phyloP scores from a whole-genome alignment of 2,797 vertebrate genomes.

The Microchirus variegatus region DNA sequence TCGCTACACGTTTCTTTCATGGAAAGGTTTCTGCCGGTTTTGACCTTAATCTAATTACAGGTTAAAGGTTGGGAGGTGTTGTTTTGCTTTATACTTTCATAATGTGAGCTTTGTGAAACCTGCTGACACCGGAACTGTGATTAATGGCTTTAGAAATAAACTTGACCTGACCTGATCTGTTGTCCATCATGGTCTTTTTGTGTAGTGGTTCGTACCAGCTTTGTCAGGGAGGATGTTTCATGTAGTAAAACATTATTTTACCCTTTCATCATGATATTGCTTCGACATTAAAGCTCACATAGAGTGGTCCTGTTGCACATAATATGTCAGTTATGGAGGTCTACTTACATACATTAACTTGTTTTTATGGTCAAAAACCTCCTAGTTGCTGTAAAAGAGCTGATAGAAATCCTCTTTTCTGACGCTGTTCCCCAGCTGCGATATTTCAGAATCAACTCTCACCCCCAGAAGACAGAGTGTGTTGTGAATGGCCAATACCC shows the following conservation, averaged over 20 bases:
- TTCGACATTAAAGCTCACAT: constrained; percentile 13
- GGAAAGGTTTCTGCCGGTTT: constrained; percentile 25
- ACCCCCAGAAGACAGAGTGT: too few species aligned
- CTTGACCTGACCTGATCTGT: constrained; percentile 60
- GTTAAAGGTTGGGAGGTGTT: constrained; percentile 38
- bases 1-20: constrained; percentile 24
- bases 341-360: too few species aligned
- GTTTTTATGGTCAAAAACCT: too few species aligned
- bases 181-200: constrained; percentile 48
- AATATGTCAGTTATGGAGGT: too few species aligned
- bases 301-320: too few species aligned
- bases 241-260: constrained; percentile 43
- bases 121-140: constrained; percentile 49
- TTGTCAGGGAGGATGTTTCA: constrained; percentile 22
- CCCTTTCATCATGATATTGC: constrained; percentile 1
- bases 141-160: constrained; percentile 65
- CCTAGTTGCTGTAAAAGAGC: too few species aligned
- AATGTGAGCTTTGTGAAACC: constrained; percentile 35
- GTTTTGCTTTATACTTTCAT: constrained; percentile 44
- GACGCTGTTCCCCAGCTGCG: too few species aligned
- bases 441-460: too few species aligned
- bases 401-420: too few species aligned
- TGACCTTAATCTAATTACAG: constrained; percentile 54
- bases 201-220: constrained; percentile 35
- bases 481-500: too few species aligned